A percentile compares a stretch with the other conserved stretches of the same genome.
Conservation (phyloP, 2,888 invertebrate species). For the Drosophila koepferae region DNA sequence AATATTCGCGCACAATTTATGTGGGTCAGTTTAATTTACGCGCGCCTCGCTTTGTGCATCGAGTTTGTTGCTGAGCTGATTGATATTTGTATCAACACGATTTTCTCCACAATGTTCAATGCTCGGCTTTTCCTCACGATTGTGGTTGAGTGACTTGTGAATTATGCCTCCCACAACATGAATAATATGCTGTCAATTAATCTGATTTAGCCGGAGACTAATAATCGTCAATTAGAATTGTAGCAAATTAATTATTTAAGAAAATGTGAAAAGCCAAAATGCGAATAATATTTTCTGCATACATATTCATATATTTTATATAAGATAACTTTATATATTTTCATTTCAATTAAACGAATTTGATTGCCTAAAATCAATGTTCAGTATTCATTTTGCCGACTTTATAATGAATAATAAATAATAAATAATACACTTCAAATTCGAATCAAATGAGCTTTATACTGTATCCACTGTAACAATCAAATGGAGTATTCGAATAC, state of each 20-base stretch:
- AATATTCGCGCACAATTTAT: slow-evolving; percentile 67
- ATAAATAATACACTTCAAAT: background rate
- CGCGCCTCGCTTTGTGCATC: slow-evolving; percentile 43
- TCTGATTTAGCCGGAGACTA: slow-evolving; percentile 35
- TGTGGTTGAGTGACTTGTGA: slow-evolving; percentile 59
- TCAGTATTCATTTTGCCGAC: background rate
- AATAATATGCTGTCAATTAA: slow-evolving; percentile 55
- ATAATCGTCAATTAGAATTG: background rate
- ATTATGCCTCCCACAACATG: slow-evolving; percentile 46
- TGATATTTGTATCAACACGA: slow-evolving; percentile 45
- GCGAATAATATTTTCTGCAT: background rate
- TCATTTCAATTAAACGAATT: background rate
- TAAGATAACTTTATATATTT: background rate
- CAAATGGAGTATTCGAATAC: slow-evolving; percentile 10
- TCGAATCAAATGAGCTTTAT: background rate
- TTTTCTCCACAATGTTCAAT: slow-evolving; percentile 30
- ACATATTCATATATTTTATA: too few species aligned
- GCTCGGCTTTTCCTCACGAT: slow-evolving; percentile 28
- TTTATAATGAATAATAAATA: too few species aligned
- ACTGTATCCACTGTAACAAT: background rate
- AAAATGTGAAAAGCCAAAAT: background rate
- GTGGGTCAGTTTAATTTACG: slow-evolving; percentile 82
- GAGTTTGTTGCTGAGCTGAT: slow-evolving; percentile 56
- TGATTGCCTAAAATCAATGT: background rate
- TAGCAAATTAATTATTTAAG: background rate